A percentile compares a stretch with the other conserved stretches of the same genome.
Conservation (phyloP, 2,888 invertebrate species). For the Junonia oenone region DNA sequence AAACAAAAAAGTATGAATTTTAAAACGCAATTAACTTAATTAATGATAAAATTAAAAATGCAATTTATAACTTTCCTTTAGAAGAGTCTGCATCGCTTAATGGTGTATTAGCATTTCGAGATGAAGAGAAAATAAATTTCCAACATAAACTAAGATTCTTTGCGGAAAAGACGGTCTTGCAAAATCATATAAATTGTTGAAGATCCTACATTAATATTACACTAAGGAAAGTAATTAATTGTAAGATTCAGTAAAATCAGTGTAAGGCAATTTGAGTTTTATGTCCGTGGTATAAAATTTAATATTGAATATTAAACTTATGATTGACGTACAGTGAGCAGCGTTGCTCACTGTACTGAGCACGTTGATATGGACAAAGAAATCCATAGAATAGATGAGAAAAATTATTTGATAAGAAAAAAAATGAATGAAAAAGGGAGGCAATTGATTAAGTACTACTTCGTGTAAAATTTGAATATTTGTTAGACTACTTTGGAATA, state of each 20-base stretch:
- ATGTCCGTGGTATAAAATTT: constrained; percentile 4
- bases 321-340: constrained; percentile 12
- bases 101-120: constrained; percentile 11
- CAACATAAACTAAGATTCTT: constrained; percentile 22
- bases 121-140: constrained; percentile 9
- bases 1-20: neutral
- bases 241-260: constrained; percentile 4
- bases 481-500: too few species aligned
- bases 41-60: constrained; percentile 1
- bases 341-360: constrained; percentile 21
- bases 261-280: constrained; percentile 10
- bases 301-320: constrained; percentile 12
- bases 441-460: too few species aligned
- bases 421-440: too few species aligned
- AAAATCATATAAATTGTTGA: constrained; percentile 27
- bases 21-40: neutral
- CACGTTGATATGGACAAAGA: constrained; percentile 10
- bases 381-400: constrained; percentile 10
- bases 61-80: constrained; percentile 3
- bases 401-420: neutral
- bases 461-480: too few species aligned
- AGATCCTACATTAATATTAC: constrained; percentile 29
- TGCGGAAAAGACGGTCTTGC: constrained; percentile 16
- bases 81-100: neutral
- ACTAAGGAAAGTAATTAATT: constrained; percentile 18